Percentiles rank a stretch among this genome's conserved stretches.
These are phyloP conservation scores for Magallana nippona DNA, from an alignment of 2,888 invertebrate genomes.

Conservation along the genomic window DNA sequence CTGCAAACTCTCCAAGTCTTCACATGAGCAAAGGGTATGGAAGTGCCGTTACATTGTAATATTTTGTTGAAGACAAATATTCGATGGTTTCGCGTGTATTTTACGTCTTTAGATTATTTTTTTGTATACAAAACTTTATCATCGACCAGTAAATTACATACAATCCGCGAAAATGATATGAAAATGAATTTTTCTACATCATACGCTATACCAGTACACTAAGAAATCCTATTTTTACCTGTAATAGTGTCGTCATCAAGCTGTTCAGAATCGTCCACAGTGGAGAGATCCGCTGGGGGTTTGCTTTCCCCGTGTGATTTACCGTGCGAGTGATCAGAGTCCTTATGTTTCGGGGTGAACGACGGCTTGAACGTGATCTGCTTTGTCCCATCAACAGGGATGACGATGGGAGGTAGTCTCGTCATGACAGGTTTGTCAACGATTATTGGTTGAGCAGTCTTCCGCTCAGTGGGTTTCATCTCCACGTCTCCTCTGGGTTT, in stretches of 20 bases:
- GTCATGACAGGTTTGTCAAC: not conserved
- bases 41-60: not conserved
- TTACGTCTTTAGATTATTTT: too few species aligned
- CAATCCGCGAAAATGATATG: too few species aligned
- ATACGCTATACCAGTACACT: too few species aligned
- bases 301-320: not conserved
- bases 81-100: too few species aligned
- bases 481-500: slow-evolving; percentile 18
- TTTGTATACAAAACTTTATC: too few species aligned
- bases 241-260: slow-evolving; percentile 42
- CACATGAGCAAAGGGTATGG: not conserved
- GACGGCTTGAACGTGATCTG: not conserved
- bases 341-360: not conserved
- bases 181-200: too few species aligned
- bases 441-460: not conserved
- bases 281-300: not conserved
- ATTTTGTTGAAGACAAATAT: too few species aligned
- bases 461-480: too few species aligned
- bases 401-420: slow-evolving; percentile 17
- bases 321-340: too few species aligned
- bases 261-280: slow-evolving; percentile 24
- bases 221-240: not conserved
- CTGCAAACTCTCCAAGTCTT: not conserved
- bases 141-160: too few species aligned
- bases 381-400: not conserved